Evolutionary conservation across 2,888 invertebrate species (phyloP).

Genomic region (Cybosia mesomella): DNA sequence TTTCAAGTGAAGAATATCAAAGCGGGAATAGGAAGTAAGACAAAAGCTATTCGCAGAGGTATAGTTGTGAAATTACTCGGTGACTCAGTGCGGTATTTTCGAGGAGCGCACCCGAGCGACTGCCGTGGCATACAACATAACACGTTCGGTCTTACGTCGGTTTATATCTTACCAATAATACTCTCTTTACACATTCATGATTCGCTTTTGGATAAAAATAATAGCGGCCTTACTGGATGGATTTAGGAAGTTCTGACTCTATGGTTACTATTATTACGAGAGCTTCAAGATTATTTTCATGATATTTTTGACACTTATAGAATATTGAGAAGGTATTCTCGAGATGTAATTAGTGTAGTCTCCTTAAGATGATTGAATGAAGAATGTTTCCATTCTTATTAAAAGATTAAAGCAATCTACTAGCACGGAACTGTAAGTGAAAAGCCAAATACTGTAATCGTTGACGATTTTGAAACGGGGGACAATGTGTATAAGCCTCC

Average conservation of each 20-base stretch:
- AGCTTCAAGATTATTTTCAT: background rate
- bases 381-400: background rate
- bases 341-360: background rate
- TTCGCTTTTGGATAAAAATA: slow-evolving; percentile 32
- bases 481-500: background rate
- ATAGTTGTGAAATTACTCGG: slow-evolving; percentile 78
- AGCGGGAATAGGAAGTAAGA: slow-evolving; percentile 82
- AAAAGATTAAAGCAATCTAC: too few relatives aligned
- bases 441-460: background rate
- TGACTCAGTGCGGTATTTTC: slow-evolving; percentile 82
- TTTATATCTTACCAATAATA: slow-evolving; percentile 46
- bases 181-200: slow-evolving; percentile 28
- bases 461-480: background rate
- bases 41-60: slow-evolving; percentile 84
- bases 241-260: slow-evolving; percentile 5
- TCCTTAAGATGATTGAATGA: background rate
- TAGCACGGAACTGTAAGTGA: background rate
- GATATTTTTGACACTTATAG: background rate
- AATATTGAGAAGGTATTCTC: background rate
- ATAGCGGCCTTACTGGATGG: slow-evolving; percentile 3
- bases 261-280: background rate
- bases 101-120: slow-evolving; percentile 60
- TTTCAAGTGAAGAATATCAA: slow-evolving; percentile 49
- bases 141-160: slow-evolving; percentile 51
- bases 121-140: slow-evolving; percentile 51